Conservation (phyloP, 2,797 vertebrate species). For the Paramormyrops hopkinsi region DNA sequence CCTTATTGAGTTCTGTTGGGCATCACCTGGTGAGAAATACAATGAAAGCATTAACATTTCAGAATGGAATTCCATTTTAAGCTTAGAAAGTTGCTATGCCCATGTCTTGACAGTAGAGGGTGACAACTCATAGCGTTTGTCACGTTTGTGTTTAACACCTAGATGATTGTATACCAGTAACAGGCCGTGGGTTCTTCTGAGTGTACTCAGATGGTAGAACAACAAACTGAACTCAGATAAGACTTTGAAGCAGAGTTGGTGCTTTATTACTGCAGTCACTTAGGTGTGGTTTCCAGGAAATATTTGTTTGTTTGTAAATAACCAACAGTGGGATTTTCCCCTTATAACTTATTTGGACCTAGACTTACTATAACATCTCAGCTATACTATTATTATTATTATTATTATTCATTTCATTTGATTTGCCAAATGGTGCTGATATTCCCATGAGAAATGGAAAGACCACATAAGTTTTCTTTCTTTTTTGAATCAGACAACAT, state of each 20-base stretch:
- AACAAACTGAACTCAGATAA: not conserved
- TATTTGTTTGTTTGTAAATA: not conserved
- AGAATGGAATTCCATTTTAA: not conserved
- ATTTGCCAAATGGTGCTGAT: not conserved
- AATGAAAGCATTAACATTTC: not conserved
- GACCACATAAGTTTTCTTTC: not conserved
- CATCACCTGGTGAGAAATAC: not conserved
- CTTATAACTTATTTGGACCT: not conserved
- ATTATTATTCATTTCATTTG: not conserved
- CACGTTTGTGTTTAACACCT: not conserved
- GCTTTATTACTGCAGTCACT: not conserved
- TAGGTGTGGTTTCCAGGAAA: not conserved
- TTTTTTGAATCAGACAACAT: constrained; percentile 25
- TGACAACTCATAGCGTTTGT: not conserved
- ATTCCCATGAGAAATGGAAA: not conserved
- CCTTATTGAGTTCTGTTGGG: not conserved
- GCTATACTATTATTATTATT: not conserved
- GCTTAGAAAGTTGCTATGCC: not conserved
- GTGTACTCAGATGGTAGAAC: not conserved
- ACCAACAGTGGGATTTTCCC: not conserved
- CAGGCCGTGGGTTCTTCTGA: not conserved
- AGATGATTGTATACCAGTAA: not conserved
- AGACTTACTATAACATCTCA: not conserved
- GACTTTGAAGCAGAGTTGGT: not conserved
- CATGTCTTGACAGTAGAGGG: not conserved